Evolutionary conservation across 2,797 vertebrate species (phyloP).

Genomic region (Danio albolineatus): DNA sequence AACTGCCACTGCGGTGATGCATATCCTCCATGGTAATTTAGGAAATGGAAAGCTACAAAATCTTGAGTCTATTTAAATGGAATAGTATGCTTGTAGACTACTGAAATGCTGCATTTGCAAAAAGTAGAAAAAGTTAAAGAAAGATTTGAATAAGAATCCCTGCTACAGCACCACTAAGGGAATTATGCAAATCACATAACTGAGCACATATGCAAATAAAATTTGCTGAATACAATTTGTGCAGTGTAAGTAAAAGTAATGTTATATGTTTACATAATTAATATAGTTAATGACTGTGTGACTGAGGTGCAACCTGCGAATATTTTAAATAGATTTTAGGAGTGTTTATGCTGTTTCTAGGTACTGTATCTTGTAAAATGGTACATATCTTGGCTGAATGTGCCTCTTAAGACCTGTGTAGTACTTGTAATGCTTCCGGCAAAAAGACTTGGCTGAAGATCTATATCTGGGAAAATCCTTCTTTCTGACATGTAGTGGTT

Average conservation of each 20-base stretch:
- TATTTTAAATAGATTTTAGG: background rate
- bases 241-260: too few species aligned
- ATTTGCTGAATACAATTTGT: background rate
- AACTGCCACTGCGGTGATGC: background rate
- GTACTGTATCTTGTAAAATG: constrained; percentile 1
- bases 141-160: constrained; percentile 1
- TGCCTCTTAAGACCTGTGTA: background rate
- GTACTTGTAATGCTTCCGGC: constrained; percentile 1
- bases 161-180: background rate
- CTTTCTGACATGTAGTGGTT: background rate
- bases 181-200: constrained; percentile 4
- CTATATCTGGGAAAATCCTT: constrained; percentile 24
- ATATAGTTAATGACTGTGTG: background rate
- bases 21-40: constrained; percentile 1
- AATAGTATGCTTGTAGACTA: background rate
- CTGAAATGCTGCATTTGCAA: background rate
- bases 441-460: constrained; percentile 10
- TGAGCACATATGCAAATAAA: background rate
- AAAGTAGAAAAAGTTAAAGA: background rate
- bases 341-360: background rate
- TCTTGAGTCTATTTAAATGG: background rate
- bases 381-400: background rate
- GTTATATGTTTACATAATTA: too few species aligned
- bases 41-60: constrained; percentile 4
- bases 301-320: background rate